Evolutionary conservation across 2,888 invertebrate genomes (phyloP), one percentile per base, ranked within the genome.

Genomic region (Tiliacea aurago): DNA sequence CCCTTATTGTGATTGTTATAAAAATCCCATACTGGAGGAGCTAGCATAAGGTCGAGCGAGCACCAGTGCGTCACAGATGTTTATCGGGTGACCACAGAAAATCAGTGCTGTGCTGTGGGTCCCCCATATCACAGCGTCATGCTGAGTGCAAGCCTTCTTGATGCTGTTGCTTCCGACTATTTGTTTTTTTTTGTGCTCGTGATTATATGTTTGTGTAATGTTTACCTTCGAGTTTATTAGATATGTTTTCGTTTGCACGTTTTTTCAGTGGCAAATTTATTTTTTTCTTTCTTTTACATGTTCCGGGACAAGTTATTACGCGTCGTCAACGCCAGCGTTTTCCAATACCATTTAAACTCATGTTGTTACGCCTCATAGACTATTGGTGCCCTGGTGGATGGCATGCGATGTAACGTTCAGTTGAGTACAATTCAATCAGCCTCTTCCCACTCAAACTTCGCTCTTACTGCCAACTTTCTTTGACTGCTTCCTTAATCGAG

Each of bases 401-500:
- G 80, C 83, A 81, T 84, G 79, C 83, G 80, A 82, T 88, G 85
- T 86, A 78, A 84, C 86, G 83, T 87, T 86, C 85, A 89, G 84
- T 86, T 89, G 89, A 88, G 86, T 90, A 89, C 90, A 91, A 92
- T 93, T 92, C 91, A 92, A 93, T 93, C 93, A 91, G 86, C 86
- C 87, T 84, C 85, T 82, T 80, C 87, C 89, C 88, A 86, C 88
- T 88, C 89, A 89, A 91, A 92, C 92, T 93, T 93, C 84, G 83
- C 92, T 89, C 88, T 90, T 86, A 86, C 86, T 87, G 86, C 84
- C 90, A 94, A 94, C 91, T 94, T 93, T 91, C 91, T 93, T 91
- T 90, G 91, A 91, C 93, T 93, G 91, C 91, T 90, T 90, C 89
- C 92, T 92, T 94, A 95, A 95, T 94, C 93, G 93, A 94, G 94